phyloP scores from a whole-genome alignment of 2,797 vertebrate species.

The Setipinna tenuifilis region DNA sequence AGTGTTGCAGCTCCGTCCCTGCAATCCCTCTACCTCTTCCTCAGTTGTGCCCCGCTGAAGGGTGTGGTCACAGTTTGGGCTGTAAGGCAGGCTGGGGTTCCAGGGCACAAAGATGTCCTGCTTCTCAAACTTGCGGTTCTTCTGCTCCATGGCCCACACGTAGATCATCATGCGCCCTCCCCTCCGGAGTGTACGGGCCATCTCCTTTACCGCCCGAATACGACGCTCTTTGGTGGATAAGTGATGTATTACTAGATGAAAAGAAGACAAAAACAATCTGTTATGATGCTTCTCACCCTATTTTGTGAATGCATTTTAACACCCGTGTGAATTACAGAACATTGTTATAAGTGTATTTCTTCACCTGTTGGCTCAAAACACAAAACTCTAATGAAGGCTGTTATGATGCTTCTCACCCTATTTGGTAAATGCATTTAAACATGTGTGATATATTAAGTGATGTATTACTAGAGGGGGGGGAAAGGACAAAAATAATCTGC shows the following conservation, averaged over 20 bases:
- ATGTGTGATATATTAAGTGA: no score
- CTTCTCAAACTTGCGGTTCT: constrained; percentile 81
- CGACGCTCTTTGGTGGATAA: constrained; percentile 79
- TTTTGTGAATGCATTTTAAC: no score
- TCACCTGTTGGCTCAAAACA: no score
- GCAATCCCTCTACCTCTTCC: not conserved
- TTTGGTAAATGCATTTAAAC: no score
- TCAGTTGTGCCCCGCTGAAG: not conserved
- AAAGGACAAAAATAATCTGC: not conserved
- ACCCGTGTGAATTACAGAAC: no score
- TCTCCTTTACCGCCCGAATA: constrained; percentile 81
- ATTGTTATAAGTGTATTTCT: no score
- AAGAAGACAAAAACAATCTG: not conserved
- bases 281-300: no score
- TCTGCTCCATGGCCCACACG: constrained; percentile 84
- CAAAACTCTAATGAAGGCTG: no score
- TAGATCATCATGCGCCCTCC: constrained; percentile 85
- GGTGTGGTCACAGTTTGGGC: constrained; percentile 38
- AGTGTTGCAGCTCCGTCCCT: constrained; percentile 62
- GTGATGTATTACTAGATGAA: constrained; percentile 77
- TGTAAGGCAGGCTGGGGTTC: constrained; percentile 73
- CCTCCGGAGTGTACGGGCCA: constrained; percentile 76
- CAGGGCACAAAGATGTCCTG: constrained; percentile 83
- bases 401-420: no score
- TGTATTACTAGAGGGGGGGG: constrained; percentile 78